Evolutionary conservation across 2,888 invertebrate species (phyloP).

Genomic region (Pelosia muscerda): DNA sequence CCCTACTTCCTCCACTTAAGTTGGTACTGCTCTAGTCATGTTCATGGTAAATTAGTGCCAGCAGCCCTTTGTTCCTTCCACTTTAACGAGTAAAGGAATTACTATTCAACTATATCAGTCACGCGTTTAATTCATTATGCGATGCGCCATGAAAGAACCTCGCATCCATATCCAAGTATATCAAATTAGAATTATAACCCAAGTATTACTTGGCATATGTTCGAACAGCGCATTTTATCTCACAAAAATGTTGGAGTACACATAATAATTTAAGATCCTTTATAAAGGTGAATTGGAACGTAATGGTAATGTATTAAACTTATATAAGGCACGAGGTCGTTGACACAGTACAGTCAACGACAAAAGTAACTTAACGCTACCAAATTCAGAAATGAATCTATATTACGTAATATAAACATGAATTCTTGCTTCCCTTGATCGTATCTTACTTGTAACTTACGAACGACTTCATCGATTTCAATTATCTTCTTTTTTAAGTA

Average conservation of each 20-base stretch:
- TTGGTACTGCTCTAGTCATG: slow-evolving; percentile 37
- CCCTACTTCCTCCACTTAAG: slow-evolving; percentile 32
- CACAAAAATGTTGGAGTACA: not conserved
- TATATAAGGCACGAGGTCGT: not conserved
- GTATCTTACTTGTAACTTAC: not conserved
- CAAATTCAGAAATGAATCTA: not conserved
- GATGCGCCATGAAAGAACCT: not conserved
- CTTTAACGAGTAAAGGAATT: slow-evolving; percentile 40
- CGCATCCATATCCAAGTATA: not conserved
- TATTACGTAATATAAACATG: not conserved
- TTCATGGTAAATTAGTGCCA: slow-evolving; percentile 42
- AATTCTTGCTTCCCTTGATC: not conserved
- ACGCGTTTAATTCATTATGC: slow-evolving; percentile 11
- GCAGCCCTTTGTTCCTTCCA: slow-evolving; percentile 39
- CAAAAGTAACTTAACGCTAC: too few species aligned
- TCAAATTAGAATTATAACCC: not conserved
- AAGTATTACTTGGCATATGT: not conserved
- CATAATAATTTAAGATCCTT: not conserved
- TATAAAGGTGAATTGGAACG: slow-evolving; percentile 4
- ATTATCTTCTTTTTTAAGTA: not conserved
- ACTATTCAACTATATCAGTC: slow-evolving; percentile 20
- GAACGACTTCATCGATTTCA: not conserved
- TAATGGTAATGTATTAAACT: not conserved
- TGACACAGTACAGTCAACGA: not conserved
- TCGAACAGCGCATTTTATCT: not conserved